Conservation (phyloP, 1,140 invertebrate species). For the Spodoptera litura region DNA sequence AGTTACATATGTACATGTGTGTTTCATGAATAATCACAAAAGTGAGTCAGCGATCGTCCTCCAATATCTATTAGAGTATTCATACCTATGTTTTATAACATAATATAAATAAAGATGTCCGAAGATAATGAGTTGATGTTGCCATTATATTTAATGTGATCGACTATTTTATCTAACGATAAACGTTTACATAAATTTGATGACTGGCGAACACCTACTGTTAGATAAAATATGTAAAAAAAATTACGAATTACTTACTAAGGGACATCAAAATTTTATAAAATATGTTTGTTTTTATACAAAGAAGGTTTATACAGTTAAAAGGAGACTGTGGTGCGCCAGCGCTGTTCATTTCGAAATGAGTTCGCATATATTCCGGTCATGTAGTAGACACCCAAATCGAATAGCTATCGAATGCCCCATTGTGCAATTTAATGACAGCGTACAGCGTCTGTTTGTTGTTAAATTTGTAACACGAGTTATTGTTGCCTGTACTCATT, state of each 20-base stretch:
- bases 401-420: constrained; percentile 65
- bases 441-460: constrained; percentile 56
- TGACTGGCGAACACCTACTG: too few relatives aligned
- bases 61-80: not conserved
- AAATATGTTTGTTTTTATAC: not conserved
- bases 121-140: too few relatives aligned
- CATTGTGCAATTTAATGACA: constrained; percentile 71
- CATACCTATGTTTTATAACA: not conserved
- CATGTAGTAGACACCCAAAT: constrained; percentile 65
- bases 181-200: too few relatives aligned
- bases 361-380: constrained; percentile 61
- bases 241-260: too few relatives aligned
- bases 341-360: constrained; percentile 56
- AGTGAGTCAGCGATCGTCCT: constrained; percentile 1
- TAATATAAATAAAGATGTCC: not conserved
- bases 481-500: constrained; percentile 42
- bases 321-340: constrained; percentile 37
- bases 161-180: too few relatives aligned
- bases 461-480: constrained; percentile 59
- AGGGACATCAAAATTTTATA: not conserved
- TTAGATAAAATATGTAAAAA: too few relatives aligned
- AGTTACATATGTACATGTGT: not conserved
- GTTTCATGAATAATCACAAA: constrained; percentile 2
- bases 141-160: too few relatives aligned
- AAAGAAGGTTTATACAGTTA: constrained; percentile 51